These are phyloP conservation scores for Nephrotoma flavescens DNA, from an alignment of 2,888 invertebrate genomes.

Conservation along the genomic window DNA sequence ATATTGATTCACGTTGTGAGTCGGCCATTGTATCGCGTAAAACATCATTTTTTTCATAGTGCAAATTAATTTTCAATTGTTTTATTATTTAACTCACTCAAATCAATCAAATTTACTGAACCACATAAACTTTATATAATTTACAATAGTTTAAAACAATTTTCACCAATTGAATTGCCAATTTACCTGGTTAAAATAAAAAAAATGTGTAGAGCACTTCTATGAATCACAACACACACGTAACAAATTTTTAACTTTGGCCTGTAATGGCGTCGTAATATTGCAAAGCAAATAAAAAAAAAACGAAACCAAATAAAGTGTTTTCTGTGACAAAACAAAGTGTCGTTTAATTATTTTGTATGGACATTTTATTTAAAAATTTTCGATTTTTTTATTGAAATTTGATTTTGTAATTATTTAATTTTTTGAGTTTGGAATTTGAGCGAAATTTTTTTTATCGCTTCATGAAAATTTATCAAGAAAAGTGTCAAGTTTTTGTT, in stretches of 20 bases:
- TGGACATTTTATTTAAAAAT: neutral
- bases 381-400: neutral
- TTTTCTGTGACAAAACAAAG: neutral
- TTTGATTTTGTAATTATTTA: neutral
- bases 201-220: neutral
- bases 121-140: neutral
- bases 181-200: neutral
- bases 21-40: slow-evolving; percentile 56
- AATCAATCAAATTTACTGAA: neutral
- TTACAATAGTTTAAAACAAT: neutral
- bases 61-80: slow-evolving; percentile 1
- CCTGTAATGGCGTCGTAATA: neutral
- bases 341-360: neutral
- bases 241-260: neutral
- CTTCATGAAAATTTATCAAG: neutral
- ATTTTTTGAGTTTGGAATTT: neutral
- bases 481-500: neutral
- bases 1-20: slow-evolving; percentile 48
- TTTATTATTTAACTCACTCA: neutral
- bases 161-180: neutral
- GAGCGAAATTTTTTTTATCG: neutral
- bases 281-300: neutral
- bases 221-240: neutral
- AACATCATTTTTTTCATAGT: slow-evolving; percentile 44
- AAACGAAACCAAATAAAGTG: neutral